Percentiles rank a stretch among this genome's conserved stretches.
These are phyloP conservation scores for Hylyphantes graminicola DNA, from an alignment of 1,140 invertebrate genomes.

Conservation along the genomic window DNA sequence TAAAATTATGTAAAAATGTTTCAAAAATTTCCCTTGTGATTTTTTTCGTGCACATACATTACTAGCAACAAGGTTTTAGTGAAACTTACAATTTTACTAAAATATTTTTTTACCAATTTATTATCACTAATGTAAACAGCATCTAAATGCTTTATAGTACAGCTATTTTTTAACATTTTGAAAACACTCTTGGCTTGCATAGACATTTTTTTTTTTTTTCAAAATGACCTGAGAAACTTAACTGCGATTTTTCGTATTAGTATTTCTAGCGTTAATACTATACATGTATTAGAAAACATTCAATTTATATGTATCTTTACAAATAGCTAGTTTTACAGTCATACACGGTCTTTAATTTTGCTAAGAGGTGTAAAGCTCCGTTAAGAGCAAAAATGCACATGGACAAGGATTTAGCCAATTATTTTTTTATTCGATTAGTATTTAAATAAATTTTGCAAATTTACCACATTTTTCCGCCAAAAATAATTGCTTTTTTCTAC, in stretches of 20 bases:
- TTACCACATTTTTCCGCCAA: background rate
- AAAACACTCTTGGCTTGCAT: background rate
- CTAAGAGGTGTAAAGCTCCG: background rate
- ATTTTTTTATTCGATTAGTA: no score
- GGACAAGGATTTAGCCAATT: no score
- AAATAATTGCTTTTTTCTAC: background rate
- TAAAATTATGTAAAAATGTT: slow-evolving; percentile 43
- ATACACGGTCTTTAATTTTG: background rate
- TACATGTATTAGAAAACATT: background rate
- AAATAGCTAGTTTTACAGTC: background rate
- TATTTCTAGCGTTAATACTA: background rate
- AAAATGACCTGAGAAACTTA: slow-evolving; percentile 23
- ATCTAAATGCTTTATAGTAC: background rate
- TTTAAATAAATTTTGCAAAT: background rate
- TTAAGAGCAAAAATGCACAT: background rate
- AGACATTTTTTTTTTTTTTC: no score
- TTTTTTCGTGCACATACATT: background rate
- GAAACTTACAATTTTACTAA: background rate
- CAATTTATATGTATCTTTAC: background rate
- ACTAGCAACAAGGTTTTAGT: background rate
- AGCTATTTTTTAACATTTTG: background rate
- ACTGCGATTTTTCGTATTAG: slow-evolving; percentile 17
- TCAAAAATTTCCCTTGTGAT: background rate
- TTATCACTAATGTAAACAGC: background rate
- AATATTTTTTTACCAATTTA: background rate